Conservation (phyloP, 2,797 vertebrate genomes). For the Gambusia yucatana region DNA sequence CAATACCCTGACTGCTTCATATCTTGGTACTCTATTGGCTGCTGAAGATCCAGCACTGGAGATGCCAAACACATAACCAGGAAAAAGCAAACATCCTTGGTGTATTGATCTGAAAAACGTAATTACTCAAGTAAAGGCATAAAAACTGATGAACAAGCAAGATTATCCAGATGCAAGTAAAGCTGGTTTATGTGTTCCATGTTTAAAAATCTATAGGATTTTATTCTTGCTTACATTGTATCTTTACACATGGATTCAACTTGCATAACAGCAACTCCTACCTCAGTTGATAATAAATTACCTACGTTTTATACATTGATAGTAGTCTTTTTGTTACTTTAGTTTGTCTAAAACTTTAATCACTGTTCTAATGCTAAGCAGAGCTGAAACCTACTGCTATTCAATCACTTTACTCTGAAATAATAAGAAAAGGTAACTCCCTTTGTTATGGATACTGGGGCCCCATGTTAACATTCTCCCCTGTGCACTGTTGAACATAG, state of each 20-base stretch:
- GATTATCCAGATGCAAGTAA: background rate
- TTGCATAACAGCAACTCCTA: background rate
- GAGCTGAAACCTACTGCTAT: constrained; percentile 68
- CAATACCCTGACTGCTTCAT: background rate
- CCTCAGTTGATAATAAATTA: constrained; percentile 13
- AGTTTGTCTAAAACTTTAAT: constrained; percentile 55
- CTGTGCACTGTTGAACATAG: constrained; percentile 58
- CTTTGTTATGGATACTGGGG: constrained; percentile 67
- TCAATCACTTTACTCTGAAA: constrained; percentile 71
- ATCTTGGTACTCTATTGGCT: background rate
- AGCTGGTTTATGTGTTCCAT: background rate
- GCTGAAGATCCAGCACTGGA: background rate
- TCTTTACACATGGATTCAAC: background rate
- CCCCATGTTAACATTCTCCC: constrained; percentile 64
- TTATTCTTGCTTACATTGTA: background rate
- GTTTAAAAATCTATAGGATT: background rate
- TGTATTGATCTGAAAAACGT: background rate
- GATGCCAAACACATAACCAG: background rate
- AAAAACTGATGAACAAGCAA: background rate
- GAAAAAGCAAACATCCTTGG: background rate
- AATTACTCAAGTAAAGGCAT: background rate
- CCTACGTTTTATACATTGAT: constrained; percentile 41
- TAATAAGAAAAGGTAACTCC: constrained; percentile 65
- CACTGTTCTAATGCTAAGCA: constrained; percentile 63
- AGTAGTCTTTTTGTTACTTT: constrained; percentile 52